Percentiles rank a stretch among this genome's conserved stretches.
Evolutionary conservation across 2,797 vertebrate species (phyloP).

Genomic region (Parauchenoglanis punctatus): DNA sequence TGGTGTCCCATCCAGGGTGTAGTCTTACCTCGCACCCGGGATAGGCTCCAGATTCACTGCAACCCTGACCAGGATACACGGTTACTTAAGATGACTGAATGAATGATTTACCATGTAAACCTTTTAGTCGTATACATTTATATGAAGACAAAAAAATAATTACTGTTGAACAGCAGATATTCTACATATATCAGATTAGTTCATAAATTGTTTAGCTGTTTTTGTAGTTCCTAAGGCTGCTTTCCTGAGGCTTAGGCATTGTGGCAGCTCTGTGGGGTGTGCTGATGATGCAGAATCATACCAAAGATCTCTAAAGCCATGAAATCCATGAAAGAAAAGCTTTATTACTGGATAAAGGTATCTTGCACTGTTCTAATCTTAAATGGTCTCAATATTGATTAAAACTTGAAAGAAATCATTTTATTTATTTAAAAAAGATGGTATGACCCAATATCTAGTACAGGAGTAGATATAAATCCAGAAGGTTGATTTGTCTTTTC

Average conservation of each 20-base stretch:
- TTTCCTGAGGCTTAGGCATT: background rate
- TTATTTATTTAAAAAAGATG: slow-evolving; percentile 13
- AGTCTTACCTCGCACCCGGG: background rate
- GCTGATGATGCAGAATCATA: slow-evolving; percentile 45
- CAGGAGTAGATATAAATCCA: background rate
- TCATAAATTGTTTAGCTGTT: slow-evolving; percentile 45
- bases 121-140: slow-evolving; percentile 49
- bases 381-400: slow-evolving; percentile 1
- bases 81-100: background rate
- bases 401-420: background rate
- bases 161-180: slow-evolving; percentile 38
- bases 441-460: background rate
- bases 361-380: slow-evolving; percentile 16
- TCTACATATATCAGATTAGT: slow-evolving; percentile 51
- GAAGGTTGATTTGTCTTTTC: background rate
- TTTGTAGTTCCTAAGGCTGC: background rate
- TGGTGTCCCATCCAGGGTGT: background rate
- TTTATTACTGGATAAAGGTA: slow-evolving; percentile 3
- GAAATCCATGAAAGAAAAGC: slow-evolving; percentile 53
- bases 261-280: background rate
- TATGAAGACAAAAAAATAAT: slow-evolving; percentile 40
- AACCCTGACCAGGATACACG: background rate
- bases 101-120: slow-evolving; percentile 74
- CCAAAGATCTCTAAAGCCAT: slow-evolving; percentile 67
- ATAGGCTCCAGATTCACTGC: background rate